Conservation (phyloP, 2,888 invertebrate species). For the Pammene fasciana region DNA sequence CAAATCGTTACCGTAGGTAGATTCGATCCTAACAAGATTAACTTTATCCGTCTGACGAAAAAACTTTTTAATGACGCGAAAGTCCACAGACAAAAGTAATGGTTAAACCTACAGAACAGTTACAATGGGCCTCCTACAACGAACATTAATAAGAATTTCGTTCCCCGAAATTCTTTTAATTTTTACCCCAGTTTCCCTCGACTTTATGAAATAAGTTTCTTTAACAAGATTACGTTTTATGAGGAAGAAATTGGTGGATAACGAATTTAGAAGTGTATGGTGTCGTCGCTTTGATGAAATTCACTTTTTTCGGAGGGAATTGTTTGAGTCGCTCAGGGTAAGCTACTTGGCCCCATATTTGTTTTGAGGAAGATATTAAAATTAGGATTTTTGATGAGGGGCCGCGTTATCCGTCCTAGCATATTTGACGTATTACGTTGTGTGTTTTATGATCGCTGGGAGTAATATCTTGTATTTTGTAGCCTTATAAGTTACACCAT, state of each 20-base stretch:
- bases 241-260: slow-evolving; percentile 76
- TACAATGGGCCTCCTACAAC: slow-evolving; percentile 66
- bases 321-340: slow-evolving; percentile 58
- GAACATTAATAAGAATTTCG: slow-evolving; percentile 66
- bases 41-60: slow-evolving; percentile 24
- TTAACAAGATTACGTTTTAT: slow-evolving; percentile 80
- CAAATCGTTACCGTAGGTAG: slow-evolving; percentile 24
- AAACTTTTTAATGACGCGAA: slow-evolving; percentile 43
- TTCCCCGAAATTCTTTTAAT: slow-evolving; percentile 64
- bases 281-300: slow-evolving; percentile 48
- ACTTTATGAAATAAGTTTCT: slow-evolving; percentile 80
- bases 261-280: slow-evolving; percentile 67
- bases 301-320: slow-evolving; percentile 49
- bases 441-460: slow-evolving; percentile 34
- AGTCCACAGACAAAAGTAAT: slow-evolving; percentile 51
- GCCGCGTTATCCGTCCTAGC: slow-evolving; percentile 25
- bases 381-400: slow-evolving; percentile 40
- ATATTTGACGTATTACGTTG: slow-evolving; percentile 39
- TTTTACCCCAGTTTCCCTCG: slow-evolving; percentile 59
- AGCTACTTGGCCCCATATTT: slow-evolving; percentile 58
- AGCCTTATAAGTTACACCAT: slow-evolving; percentile 29
- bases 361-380: slow-evolving; percentile 47
- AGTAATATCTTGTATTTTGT: slow-evolving; percentile 33
- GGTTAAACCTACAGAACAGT: slow-evolving; percentile 67
- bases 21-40: slow-evolving; percentile 32